phyloP scores from a whole-genome alignment of 2,888 invertebrate species.

The Coecobrya sp. region DNA sequence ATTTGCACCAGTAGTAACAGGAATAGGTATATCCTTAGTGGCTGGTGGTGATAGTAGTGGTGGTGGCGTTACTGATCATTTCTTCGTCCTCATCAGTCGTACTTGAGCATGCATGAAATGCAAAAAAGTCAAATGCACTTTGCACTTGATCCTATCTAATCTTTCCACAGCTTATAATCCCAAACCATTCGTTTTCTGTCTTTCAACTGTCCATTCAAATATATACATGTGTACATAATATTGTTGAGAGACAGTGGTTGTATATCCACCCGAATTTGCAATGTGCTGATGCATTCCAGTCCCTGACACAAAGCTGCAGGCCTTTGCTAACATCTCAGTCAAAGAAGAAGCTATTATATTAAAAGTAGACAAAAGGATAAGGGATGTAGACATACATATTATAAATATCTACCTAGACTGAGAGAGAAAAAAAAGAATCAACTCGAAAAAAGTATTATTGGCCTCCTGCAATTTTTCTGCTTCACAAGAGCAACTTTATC shows the following conservation, averaged over 20 bases:
- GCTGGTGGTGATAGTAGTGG: constrained; percentile 29
- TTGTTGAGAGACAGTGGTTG: not conserved
- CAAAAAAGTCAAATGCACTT: constrained; percentile 70
- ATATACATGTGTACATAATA: too few relatives aligned
- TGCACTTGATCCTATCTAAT: constrained; percentile 79
- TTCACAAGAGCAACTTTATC: constrained; percentile 68
- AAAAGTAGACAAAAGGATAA: not conserved
- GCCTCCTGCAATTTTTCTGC: constrained; percentile 81
- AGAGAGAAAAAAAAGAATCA: constrained; percentile 41
- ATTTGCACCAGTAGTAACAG: constrained; percentile 15
- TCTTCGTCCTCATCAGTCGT: constrained; percentile 2
- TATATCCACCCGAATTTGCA: constrained; percentile 45
- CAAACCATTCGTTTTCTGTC: constrained; percentile 49
- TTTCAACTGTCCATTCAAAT: constrained; percentile 63
- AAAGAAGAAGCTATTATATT: not conserved
- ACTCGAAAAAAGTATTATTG: constrained; percentile 73
- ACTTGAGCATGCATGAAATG: constrained; percentile 49
- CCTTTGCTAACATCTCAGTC: not conserved
- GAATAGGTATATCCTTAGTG: not conserved
- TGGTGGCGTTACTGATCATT: constrained; percentile 43
- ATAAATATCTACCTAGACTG: too few relatives aligned
- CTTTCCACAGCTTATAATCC: constrained; percentile 40
- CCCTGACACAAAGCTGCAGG: constrained; percentile 30
- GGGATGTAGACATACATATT: not conserved
- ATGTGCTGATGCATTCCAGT: constrained; percentile 76